A percentile compares a stretch with the other conserved stretches of the same genome.
phyloP scores from a whole-genome alignment of 2,113 vertebrate species.

The Myxocyprinus asiaticus region DNA sequence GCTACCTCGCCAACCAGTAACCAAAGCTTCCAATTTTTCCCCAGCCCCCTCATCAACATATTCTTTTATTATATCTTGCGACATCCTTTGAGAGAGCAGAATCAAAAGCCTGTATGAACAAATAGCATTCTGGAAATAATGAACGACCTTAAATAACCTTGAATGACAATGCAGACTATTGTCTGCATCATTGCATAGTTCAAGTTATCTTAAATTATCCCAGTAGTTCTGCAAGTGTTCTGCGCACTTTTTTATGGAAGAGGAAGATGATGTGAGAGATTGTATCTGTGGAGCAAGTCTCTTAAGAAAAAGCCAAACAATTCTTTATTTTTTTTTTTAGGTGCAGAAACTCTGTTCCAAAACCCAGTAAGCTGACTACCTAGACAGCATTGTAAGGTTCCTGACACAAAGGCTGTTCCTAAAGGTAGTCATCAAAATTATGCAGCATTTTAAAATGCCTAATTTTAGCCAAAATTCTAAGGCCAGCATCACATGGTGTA shows the following conservation, averaged over 20 bases:
- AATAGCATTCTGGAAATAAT: constrained; percentile 8
- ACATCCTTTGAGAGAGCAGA: background rate
- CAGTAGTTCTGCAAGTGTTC: background rate
- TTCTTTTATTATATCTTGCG: constrained; percentile 26
- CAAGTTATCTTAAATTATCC: background rate
- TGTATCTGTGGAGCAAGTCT: too few relatives aligned
- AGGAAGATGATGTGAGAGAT: background rate
- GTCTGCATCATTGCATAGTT: background rate
- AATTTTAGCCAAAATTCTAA: background rate
- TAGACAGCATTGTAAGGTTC: background rate
- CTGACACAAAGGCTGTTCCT: background rate
- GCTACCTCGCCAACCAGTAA: constrained; percentile 21
- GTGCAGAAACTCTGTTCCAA: background rate
- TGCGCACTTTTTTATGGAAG: background rate
- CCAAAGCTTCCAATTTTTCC: constrained; percentile 24
- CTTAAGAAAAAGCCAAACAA: too few relatives aligned
- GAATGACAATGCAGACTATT: background rate
- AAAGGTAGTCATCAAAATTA: background rate
- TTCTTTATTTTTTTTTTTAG: too few relatives aligned
- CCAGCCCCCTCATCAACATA: constrained; percentile 22
- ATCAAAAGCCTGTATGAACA: background rate
- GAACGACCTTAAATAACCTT: constrained; percentile 1
- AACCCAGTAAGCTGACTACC: too few relatives aligned
- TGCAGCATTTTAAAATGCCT: background rate
- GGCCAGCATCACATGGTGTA: background rate